A percentile compares a stretch with the other conserved stretches of the same genome.
Conservation (phyloP, 2,797 vertebrate species). For the Anomalospiza imberbis region DNA sequence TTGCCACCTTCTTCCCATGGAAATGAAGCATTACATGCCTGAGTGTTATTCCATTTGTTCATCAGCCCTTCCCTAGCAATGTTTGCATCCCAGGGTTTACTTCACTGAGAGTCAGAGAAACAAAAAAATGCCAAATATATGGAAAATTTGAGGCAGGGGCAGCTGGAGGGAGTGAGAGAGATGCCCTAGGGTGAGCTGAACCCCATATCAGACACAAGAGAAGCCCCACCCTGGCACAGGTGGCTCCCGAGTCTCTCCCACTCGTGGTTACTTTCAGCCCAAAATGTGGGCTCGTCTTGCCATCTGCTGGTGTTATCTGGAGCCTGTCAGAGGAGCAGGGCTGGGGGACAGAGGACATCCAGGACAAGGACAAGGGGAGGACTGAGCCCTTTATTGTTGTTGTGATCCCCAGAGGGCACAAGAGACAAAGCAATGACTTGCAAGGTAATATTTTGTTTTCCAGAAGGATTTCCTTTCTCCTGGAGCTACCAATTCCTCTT, state of each 20-base stretch:
- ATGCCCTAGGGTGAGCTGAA: not conserved
- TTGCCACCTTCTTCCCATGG: not conserved
- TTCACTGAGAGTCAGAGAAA: fast-evolving
- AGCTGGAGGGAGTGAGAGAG: not conserved
- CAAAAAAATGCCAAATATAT: not conserved
- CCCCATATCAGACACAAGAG: not conserved
- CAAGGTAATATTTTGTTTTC: not conserved
- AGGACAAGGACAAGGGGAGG: not conserved
- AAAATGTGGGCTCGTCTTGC: not conserved
- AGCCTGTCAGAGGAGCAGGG: not conserved
- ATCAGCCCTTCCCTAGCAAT: not conserved
- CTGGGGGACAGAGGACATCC: not conserved
- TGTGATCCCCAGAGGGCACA: fast-evolving
- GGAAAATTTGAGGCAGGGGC: not conserved
- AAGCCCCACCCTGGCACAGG: not conserved
- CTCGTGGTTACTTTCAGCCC: not conserved
- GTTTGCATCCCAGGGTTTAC: not conserved
- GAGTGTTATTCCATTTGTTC: not conserved
- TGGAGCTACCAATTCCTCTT: not conserved
- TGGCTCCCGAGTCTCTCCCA: too few species aligned
- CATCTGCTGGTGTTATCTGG: conserved; percentile 10
- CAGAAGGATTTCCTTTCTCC: not conserved
- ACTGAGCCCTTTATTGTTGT: not conserved
- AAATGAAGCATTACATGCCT: not conserved
- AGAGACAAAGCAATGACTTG: not conserved